Base-by-base conservation (phyloP, 2,888 invertebrate genomes). In the Syritta pipiens region DNA sequence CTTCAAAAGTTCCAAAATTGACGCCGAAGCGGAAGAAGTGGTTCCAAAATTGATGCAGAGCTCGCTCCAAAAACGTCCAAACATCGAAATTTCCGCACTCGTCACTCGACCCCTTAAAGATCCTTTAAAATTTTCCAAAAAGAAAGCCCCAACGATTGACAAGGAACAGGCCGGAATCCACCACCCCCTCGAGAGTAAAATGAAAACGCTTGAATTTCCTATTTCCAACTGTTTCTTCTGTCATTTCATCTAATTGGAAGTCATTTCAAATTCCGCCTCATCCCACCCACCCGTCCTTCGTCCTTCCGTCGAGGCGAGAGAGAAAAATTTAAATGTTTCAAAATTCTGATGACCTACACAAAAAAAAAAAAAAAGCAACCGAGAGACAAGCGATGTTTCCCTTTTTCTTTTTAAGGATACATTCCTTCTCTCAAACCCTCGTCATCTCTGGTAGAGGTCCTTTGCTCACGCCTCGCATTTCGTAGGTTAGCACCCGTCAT, bases 361-460 rank as follows among this genome's bases (percentile, higher is more conserved):
- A 17, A 59, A 46, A 46, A 12, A 4, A 7, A 37, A 10, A 12
- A 37, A 6, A 3, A 10, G 12, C 19, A 5, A 28, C 22, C 37
- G 40, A 40, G 28, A 62, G 37, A 48, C 40, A 53, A 32, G 30
- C 14, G 28, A 32, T 28, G 17, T 44, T 74, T 59, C 57, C 53
- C 9, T 51, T 68, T 60, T 37, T 51, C 46, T 74, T 30, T 68
- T 74, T 51, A 17, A 74, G 53, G 53, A 44, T 37, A 51, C 40
- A 67, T 37, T 46, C n/a, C n/a, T n/a, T n/a, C 74, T 51, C 44
- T 40, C 67, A 46, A 75, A 67, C 67, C 60, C 67, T 60, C 24
- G 46, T 75, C 74, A 67, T 67, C 19, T 17, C 37, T n/a, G n/a
- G n/a, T n/a, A n/a, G n/a, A n/a, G n/a, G 10, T 35, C 1, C 14